A percentile compares a stretch with the other conserved stretches of the same genome.
These are phyloP conservation scores for Mustela lutreola DNA, from an alignment of 2,113 vertebrate genomes.

Conservation along the genomic window DNA sequence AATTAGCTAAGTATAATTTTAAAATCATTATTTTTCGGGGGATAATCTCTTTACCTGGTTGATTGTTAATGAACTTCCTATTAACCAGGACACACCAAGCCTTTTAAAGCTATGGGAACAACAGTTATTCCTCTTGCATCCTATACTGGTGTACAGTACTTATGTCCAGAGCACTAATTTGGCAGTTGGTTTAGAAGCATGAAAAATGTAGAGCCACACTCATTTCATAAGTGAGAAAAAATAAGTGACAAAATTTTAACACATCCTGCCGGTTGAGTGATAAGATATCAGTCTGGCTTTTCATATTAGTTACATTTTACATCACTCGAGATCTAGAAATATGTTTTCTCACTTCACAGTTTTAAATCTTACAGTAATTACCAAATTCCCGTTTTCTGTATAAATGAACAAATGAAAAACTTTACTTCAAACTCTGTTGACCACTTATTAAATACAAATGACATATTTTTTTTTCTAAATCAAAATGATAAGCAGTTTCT, in stretches of 20 bases:
- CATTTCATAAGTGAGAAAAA: constrained; percentile 34
- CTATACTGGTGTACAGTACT: background rate
- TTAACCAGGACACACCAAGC: background rate
- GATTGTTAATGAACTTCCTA: background rate
- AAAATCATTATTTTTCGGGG: background rate
- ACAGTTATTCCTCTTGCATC: background rate
- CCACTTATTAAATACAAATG: background rate
- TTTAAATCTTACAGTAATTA: background rate
- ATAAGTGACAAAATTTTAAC: background rate
- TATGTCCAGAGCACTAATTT: background rate
- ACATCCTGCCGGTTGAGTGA: background rate
- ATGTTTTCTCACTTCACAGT: background rate
- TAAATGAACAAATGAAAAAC: background rate
- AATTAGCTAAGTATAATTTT: background rate
- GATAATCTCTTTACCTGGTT: background rate
- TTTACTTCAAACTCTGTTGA: background rate
- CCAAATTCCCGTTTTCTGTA: background rate
- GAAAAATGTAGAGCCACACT: background rate
- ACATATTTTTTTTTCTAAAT: background rate
- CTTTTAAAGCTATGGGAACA: background rate
- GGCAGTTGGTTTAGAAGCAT: background rate
- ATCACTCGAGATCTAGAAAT: background rate
- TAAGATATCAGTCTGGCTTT: background rate
- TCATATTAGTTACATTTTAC: background rate
- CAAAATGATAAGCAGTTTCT: background rate